Percentiles rank a stretch among this genome's conserved stretches.
Evolutionary conservation across 2,888 invertebrate genomes (phyloP).

Genomic region (Melipona beecheii): DNA sequence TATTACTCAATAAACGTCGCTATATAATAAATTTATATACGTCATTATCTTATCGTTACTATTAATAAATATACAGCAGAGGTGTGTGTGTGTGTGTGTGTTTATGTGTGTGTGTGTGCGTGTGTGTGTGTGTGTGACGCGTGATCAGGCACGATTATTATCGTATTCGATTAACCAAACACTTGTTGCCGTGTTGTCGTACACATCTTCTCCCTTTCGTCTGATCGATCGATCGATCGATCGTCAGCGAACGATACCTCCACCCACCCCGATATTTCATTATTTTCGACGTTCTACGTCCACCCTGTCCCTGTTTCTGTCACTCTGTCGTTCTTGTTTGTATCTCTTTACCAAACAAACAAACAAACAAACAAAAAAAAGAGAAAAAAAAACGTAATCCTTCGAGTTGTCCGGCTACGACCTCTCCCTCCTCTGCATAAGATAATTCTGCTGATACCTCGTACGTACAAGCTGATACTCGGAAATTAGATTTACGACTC

Average conservation of each 20-base stretch:
- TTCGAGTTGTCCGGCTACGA: slow-evolving; percentile 21
- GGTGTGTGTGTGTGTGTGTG: slow-evolving; percentile 42
- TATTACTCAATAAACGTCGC: slow-evolving; percentile 68
- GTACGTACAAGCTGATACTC: slow-evolving; percentile 31
- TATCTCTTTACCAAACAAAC: not conserved
- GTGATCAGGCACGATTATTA: slow-evolving; percentile 40
- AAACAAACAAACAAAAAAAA: not conserved
- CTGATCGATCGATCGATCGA: slow-evolving; percentile 31
- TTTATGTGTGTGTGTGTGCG: too few relatives aligned
- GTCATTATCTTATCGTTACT: slow-evolving; percentile 64
- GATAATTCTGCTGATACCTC: slow-evolving; percentile 34
- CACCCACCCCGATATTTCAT: slow-evolving; percentile 11
- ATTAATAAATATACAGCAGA: slow-evolving; percentile 69
- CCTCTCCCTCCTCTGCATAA: slow-evolving; percentile 17
- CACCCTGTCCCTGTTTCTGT: slow-evolving; percentile 20
- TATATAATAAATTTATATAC: slow-evolving; percentile 71
- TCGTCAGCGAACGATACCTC: not conserved
- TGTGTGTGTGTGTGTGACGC: not conserved
- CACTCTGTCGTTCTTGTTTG: slow-evolving; percentile 10
- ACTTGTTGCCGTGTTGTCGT: not conserved
- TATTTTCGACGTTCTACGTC: slow-evolving; percentile 5
- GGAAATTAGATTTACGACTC: slow-evolving; percentile 34
- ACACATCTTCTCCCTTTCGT: slow-evolving; percentile 5
- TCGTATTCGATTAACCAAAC: slow-evolving; percentile 63
- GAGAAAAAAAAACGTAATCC: not conserved